Conservation (phyloP, 2,113 vertebrate genomes). For the Shinisaurus crocodilurus region DNA sequence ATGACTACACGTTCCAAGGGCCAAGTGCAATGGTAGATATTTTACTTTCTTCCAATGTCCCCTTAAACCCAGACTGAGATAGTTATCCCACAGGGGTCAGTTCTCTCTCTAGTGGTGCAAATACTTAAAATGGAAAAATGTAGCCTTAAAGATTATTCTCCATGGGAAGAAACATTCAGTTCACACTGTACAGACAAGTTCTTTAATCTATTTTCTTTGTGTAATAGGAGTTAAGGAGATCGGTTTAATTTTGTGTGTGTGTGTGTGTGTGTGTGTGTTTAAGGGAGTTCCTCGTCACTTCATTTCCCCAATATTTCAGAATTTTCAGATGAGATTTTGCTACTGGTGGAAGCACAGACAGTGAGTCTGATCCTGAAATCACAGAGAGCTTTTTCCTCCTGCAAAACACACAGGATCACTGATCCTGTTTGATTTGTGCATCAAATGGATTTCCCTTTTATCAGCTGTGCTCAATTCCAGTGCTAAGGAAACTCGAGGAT, state of each 20-base stretch:
- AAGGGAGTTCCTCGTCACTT: not conserved
- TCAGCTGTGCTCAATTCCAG: slow-evolving; percentile 32
- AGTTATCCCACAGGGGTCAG: slow-evolving; percentile 54
- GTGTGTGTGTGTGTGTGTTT: not conserved
- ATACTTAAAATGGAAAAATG: not conserved
- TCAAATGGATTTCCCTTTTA: slow-evolving; percentile 38
- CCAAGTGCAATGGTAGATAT: slow-evolving; percentile 8
- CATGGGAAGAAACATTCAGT: not conserved
- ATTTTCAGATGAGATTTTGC: not conserved
- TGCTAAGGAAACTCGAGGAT: slow-evolving; percentile 30
- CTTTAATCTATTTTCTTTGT: not conserved
- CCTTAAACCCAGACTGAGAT: slow-evolving; percentile 52
- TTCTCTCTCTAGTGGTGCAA: not conserved
- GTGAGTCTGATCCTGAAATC: not conserved
- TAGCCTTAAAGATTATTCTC: not conserved
- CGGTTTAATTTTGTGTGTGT: not conserved
- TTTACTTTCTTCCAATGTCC: slow-evolving; percentile 29
- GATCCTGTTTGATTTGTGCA: not conserved
- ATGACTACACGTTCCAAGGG: slow-evolving; percentile 58
- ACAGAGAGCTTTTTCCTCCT: not conserved
- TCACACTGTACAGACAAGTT: not conserved
- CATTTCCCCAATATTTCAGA: not conserved
- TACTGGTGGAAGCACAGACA: not conserved
- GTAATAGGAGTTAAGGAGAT: not conserved
- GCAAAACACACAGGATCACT: not conserved